These are phyloP conservation scores for Jacana jacana DNA, from an alignment of 2,113 vertebrate genomes.

Conservation along the genomic window DNA sequence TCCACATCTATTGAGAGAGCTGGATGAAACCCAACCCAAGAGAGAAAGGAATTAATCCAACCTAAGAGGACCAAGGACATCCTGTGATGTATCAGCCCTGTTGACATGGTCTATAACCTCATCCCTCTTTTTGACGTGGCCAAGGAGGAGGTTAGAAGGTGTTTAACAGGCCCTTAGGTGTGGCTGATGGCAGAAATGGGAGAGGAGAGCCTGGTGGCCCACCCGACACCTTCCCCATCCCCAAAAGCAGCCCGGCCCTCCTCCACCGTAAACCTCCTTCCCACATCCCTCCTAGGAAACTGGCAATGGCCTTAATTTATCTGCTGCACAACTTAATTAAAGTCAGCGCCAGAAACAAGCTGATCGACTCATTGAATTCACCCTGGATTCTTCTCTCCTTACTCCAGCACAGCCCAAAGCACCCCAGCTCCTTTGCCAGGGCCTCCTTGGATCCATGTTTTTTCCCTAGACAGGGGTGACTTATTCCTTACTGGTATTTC, in stretches of 20 bases:
- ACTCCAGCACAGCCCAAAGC: neutral
- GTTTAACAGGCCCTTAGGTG: neutral
- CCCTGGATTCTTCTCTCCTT: neutral
- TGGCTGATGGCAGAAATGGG: fast-evolving
- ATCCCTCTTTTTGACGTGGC: neutral
- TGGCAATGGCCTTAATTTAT: constrained; percentile 11
- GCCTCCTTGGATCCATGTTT: neutral
- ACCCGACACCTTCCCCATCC: fast-evolving
- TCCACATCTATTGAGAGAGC: neutral
- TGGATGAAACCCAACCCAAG: neutral
- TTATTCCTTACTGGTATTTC: neutral
- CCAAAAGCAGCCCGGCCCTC: neutral
- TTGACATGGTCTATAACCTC: neutral
- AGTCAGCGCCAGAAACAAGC: neutral
- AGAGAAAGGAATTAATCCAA: neutral
- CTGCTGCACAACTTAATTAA: constrained; percentile 53
- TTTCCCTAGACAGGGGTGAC: neutral
- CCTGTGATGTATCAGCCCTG: neutral
- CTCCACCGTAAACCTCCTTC: neutral
- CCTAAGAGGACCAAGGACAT: fast-evolving
- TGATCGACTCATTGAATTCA: neutral
- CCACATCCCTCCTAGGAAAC: neutral
- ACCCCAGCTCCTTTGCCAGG: neutral
- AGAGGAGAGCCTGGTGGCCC: neutral
- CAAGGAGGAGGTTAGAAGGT: neutral